Percentiles rank a stretch among this genome's conserved stretches.
Evolutionary conservation across 2,888 invertebrate species (phyloP).

Genomic region (Pycnomerus fuliginosus): DNA sequence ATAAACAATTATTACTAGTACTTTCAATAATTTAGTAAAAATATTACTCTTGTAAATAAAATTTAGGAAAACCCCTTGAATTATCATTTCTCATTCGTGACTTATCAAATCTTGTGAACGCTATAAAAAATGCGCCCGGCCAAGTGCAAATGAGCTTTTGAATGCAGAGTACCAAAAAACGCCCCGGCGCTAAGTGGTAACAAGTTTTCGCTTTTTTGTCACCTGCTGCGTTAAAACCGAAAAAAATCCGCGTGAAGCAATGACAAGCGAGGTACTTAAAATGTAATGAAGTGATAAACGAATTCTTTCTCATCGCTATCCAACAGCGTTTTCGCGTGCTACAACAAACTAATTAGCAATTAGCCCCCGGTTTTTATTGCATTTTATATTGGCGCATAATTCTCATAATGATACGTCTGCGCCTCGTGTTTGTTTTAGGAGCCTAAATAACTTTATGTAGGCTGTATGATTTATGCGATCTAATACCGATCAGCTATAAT

Average conservation of each 20-base stretch:
- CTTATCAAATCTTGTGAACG: no score
- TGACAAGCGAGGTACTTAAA: slow-evolving; percentile 5
- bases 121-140: neutral
- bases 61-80: no score
- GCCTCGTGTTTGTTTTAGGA: slow-evolving; percentile 18
- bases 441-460: slow-evolving; percentile 21
- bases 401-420: slow-evolving; percentile 23
- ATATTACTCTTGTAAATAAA: no score
- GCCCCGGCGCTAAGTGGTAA: slow-evolving; percentile 3
- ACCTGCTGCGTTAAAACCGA: no score
- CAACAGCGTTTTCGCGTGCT: slow-evolving; percentile 19
- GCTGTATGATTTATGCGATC: slow-evolving; percentile 21
- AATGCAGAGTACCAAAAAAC: slow-evolving; percentile 8
- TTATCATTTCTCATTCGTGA: no score
- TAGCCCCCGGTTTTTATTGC: slow-evolving; percentile 24
- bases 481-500: slow-evolving; percentile 3
- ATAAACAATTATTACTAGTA: no score
- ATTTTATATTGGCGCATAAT: slow-evolving; percentile 26
- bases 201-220: neutral
- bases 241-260: neutral
- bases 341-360: slow-evolving; percentile 22
- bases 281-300: slow-evolving; percentile 15
- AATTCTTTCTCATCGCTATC: slow-evolving; percentile 15
- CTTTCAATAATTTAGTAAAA: no score
- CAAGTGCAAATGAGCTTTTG: slow-evolving; percentile 18